Conservation (phyloP, 2,888 invertebrate species). For the Plusia festucae region DNA sequence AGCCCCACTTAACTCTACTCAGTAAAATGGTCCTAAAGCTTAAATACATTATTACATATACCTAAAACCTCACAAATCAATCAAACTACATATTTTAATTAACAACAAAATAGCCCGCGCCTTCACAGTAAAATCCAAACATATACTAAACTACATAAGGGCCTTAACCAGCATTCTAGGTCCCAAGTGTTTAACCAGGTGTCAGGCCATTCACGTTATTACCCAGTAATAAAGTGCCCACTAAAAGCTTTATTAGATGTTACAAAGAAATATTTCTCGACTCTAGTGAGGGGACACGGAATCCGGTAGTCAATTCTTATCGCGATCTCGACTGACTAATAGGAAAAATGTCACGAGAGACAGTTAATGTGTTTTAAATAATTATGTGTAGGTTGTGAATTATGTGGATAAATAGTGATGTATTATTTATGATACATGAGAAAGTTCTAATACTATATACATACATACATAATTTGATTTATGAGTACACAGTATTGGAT, state of each 20-base stretch:
- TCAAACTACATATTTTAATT: not conserved
- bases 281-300: constrained; percentile 65
- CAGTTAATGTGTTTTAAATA: constrained; percentile 59
- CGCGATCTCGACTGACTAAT: constrained; percentile 69
- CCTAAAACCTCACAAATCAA: not conserved
- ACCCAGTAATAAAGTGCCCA: constrained; percentile 57
- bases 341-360: constrained; percentile 59
- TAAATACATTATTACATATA: too few species aligned
- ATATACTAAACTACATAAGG: constrained; percentile 12
- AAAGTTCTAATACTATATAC: too few species aligned
- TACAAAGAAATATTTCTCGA: constrained; percentile 59
- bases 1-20: too few species aligned
- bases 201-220: constrained; percentile 51
- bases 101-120: not conserved
- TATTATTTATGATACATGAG: too few species aligned
- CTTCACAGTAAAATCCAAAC: not conserved
- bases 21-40: too few species aligned
- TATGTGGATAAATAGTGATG: constrained; percentile 43
- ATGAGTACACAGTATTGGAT: too few species aligned
- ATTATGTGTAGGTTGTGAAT: constrained; percentile 55
- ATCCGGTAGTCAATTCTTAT: constrained; percentile 70
- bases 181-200: constrained; percentile 50
- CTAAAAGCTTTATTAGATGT: constrained; percentile 69
- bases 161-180: constrained; percentile 13
- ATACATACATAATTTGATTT: too few species aligned